These are phyloP conservation scores for Mormyrus lacerda DNA, from an alignment of 2,113 vertebrate genomes.

Conservation along the genomic window DNA sequence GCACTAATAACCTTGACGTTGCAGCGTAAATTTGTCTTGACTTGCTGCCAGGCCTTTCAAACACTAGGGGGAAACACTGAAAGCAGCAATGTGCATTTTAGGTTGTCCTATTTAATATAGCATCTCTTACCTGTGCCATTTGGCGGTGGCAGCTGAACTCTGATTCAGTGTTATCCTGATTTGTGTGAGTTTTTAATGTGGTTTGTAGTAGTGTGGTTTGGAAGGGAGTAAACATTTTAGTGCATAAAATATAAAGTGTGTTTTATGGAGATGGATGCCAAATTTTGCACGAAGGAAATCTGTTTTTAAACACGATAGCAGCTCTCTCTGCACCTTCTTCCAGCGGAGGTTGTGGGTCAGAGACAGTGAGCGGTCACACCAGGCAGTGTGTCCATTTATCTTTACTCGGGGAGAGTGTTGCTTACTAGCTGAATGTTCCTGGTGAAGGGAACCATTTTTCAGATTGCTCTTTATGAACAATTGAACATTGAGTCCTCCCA, in stretches of 20 bases:
- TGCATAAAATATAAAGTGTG: not conserved
- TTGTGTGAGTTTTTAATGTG: not conserved
- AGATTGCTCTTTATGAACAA: not conserved
- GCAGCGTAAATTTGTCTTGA: not conserved
- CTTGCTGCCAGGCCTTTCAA: not conserved
- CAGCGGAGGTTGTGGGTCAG: not conserved
- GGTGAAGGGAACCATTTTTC: not conserved
- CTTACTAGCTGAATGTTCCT: not conserved
- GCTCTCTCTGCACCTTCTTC: not conserved
- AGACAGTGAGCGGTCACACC: not conserved
- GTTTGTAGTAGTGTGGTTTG: not conserved
- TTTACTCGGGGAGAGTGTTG: not conserved
- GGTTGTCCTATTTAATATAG: not conserved
- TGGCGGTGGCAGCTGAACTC: not conserved
- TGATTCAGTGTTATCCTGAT: not conserved
- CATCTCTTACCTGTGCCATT: not conserved
- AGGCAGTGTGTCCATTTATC: not conserved
- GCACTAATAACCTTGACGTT: not conserved
- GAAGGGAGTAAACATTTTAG: not conserved
- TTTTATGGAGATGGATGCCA: not conserved
- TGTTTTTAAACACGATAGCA: not conserved
- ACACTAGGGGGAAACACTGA: not conserved
- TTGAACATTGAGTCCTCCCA: not conserved
- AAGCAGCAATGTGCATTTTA: not conserved
- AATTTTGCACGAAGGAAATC: not conserved